Conservation (phyloP, 2,888 invertebrate genomes). For the Blomia tropicalis region DNA sequence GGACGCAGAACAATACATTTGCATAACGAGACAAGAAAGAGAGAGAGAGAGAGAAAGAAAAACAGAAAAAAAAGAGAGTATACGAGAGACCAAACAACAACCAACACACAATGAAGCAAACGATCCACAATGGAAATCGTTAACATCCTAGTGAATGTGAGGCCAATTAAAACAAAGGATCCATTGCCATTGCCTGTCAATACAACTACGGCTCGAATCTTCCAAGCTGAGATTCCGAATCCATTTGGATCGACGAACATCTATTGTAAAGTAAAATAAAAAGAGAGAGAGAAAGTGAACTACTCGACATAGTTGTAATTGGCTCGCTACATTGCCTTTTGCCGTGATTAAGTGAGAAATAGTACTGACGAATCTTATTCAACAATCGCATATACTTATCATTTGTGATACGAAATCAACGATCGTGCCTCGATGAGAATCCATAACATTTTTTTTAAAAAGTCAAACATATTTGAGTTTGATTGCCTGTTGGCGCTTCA, state of each 20-base stretch:
- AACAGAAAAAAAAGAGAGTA: background rate
- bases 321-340: conserved; percentile 2
- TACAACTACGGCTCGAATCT: background rate
- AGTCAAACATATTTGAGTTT: conserved; percentile 12
- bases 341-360: conserved; percentile 9
- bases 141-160: background rate
- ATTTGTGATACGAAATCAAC: too few species aligned
- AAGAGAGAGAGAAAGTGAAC: background rate
- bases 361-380: background rate
- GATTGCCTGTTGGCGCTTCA: conserved; percentile 4
- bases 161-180: conserved; percentile 11
- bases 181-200: conserved; percentile 11
- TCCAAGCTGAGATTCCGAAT: background rate
- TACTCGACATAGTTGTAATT: background rate
- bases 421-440: background rate
- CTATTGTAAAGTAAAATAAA: too few species aligned
- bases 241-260: background rate
- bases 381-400: too few species aligned
- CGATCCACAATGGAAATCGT: background rate
- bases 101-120: background rate
- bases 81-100: too few species aligned
- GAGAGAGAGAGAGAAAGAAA: background rate
- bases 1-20: conserved; percentile 1
- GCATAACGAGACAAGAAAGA: conserved; percentile 9
- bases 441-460: background rate